Base-by-base conservation (phyloP, 2,113 vertebrate genomes). In the Leptocoma aspasia region DNA sequence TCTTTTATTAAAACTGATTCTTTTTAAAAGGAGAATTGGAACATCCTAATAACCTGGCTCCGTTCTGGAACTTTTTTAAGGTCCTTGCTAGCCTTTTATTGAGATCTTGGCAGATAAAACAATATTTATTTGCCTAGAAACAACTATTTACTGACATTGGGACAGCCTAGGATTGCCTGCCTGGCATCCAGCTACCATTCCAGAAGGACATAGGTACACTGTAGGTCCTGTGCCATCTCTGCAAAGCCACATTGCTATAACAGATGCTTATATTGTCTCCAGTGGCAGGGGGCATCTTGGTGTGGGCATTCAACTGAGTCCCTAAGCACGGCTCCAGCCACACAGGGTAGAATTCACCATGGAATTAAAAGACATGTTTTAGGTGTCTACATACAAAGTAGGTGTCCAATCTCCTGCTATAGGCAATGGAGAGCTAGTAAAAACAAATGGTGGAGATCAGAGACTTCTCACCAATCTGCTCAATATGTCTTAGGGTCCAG, bases 381-480 rank as follows among this genome's bases (percentile, higher is more conserved):
- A 27, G 33, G 21, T 39, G 8, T 72, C 49, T 60, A 27, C 37
- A 33, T 28, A 28, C 13, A 50, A 56, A 57, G 20, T 9, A 57
- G 13, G 14, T 56, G 18, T 42, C 37, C 59, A 69, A 76, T 17
- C 4, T 76, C 11, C 53, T 47, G 13, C 2, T 42, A 5, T 5
- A 50, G 63, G 53, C 47, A 59, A 10, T 37, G 26, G 28, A 75
- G 8, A 66, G 13, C 24, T 53, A 37, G 16, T 44, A 26, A 77
- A 64, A 69, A 41, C 4, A 44, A 15, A 7, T 2, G 2, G 27
- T n/a, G 18, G 31, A 79, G 35, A 31, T 4, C 11, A 75, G 17
- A 2, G 0, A 19, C 28, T 82, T 78, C 37, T 52, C 11, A 72
- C 4, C 1, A 1, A 52, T 31, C 2, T 2, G 13, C 8, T 77